Base-by-base conservation (phyloP, 2,113 vertebrate species). In the Chauna torquata region DNA sequence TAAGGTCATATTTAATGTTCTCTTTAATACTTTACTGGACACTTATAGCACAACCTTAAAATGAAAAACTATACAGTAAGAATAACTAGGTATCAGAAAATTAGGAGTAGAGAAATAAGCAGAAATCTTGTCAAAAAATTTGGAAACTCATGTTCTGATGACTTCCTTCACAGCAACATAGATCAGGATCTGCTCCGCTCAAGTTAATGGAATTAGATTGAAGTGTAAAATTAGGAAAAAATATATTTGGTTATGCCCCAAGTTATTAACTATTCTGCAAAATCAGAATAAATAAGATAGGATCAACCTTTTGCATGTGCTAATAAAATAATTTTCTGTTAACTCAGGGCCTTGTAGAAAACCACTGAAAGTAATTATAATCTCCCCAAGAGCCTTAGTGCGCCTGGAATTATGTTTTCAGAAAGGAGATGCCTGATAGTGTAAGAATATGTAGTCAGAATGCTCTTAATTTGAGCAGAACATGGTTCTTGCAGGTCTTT, bases 141-240 rank as follows among this genome's bases (percentile, higher is more conserved):
- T 76, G 30, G 38, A 61, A 61, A 25, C 3, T 30, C n/a, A 8
- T n/a, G 5, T 66, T 91, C 69, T 59, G 44, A 12, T 50, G 42
- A 42, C 42, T 79, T 95, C 32, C 19, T 78, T 66, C 64, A 83
- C 22, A 78, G 11, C 24, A 55, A 8, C 11, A 2, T 7, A 55
- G 30, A 71, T 86, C 50, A 81, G 19, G 11, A 80, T 54, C 40
- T 86, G 54, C 27, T 62, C 32, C 72, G 32, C 59, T 86, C 44
- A 64, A 87, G 24, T 57, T 78, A 82, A 16, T 75, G 61, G 66
- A 90, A 72, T 79, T 72, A 57, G 28, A 59, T 65, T 91, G 40
- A 72, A 95, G 66, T 65, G 44, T 64, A 79, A 87, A 93, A 93
- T 95, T 44, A 90, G 65, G 74, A 92, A 59, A 59, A 91, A 86